Percentiles rank a stretch among this genome's conserved stretches.
Conservation (phyloP, 1,140 invertebrate species). For the Leptopilina clavipes region DNA sequence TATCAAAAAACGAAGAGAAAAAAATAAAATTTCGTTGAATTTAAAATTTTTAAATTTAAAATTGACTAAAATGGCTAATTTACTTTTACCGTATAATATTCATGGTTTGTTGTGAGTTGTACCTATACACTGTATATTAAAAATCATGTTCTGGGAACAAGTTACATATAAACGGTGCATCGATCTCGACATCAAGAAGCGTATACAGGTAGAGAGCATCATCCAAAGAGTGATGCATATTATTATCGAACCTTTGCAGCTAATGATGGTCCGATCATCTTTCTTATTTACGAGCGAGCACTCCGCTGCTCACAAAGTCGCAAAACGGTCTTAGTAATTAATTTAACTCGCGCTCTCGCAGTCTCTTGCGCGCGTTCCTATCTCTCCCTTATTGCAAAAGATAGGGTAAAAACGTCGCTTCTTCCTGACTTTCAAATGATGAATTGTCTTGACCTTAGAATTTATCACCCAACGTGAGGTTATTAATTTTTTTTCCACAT, state of each 20-base stretch:
- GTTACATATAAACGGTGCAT: constrained; percentile 16
- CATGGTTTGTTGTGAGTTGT: no score
- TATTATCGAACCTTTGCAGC: constrained; percentile 42
- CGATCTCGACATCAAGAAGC: not conserved
- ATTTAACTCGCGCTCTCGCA: constrained; percentile 32
- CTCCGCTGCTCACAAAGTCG: constrained; percentile 20
- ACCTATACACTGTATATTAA: not conserved
- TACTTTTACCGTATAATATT: no score
- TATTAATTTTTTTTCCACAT: not conserved
- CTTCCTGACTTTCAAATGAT: not conserved
- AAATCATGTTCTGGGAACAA: not conserved
- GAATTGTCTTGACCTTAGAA: constrained; percentile 10
- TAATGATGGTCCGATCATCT: constrained; percentile 48
- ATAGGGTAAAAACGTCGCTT: constrained; percentile 18
- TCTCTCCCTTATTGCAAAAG: constrained; percentile 24
- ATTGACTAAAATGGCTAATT: no score
- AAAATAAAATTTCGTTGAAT: no score
- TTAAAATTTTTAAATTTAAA: no score
- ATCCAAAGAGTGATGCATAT: constrained; percentile 29
- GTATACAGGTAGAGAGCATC: not conserved
- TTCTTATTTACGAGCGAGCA: constrained; percentile 43
- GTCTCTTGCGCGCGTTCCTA: not conserved
- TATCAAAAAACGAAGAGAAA: no score
- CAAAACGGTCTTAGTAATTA: constrained; percentile 39
- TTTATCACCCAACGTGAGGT: constrained; percentile 12